Conservation (phyloP, 1,140 invertebrate genomes). For the Temnothorax curvispinosus region DNA sequence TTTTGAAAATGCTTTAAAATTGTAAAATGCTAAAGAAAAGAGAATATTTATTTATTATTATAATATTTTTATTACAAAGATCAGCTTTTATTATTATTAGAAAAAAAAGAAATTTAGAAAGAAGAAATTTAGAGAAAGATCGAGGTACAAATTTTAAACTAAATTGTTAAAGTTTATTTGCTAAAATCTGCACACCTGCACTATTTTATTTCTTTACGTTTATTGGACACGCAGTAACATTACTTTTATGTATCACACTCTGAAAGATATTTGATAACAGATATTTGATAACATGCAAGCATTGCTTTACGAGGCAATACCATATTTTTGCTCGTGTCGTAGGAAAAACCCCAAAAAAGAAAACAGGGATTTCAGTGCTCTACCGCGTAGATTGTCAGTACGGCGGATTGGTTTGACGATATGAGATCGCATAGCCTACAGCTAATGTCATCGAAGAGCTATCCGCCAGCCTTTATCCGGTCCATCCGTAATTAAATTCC, state of each 20-base stretch:
- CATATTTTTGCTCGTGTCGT: background rate
- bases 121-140: background rate
- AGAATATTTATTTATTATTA: background rate
- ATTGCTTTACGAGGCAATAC: slow-evolving; percentile 6
- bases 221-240: background rate
- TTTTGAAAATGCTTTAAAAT: background rate
- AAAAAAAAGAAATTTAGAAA: background rate
- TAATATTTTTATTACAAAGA: background rate
- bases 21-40: background rate
- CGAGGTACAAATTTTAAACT: background rate
- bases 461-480: slow-evolving; percentile 41
- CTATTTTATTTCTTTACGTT: background rate
- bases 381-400: background rate
- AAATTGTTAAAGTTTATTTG: background rate
- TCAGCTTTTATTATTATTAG: background rate
- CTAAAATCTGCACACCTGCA: background rate
- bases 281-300: background rate
- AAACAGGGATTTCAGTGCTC: slow-evolving; percentile 21
- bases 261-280: background rate
- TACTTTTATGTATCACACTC: background rate
- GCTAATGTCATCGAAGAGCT: slow-evolving; percentile 43
- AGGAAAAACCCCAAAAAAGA: slow-evolving; percentile 3
- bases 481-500: slow-evolving; percentile 65
- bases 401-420: slow-evolving; percentile 18
- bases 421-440: slow-evolving; percentile 43